Conservation (phyloP, 2,113 vertebrate species). For the Oxyruncus cristatus region DNA sequence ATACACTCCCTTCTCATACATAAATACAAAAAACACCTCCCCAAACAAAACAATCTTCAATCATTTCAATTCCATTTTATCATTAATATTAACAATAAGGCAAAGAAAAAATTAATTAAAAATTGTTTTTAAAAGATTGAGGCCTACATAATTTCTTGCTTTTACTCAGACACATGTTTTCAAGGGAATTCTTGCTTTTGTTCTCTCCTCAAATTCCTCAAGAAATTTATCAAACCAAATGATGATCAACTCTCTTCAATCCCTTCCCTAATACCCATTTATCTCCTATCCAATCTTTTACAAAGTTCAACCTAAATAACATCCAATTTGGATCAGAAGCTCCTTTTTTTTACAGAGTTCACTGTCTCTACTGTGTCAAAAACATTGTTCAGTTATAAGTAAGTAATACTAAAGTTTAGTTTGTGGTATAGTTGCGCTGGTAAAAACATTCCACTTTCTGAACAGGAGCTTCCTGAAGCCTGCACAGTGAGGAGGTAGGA, state of each 20-base stretch:
- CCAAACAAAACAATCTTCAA: neutral
- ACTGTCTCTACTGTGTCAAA: neutral
- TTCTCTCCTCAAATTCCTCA: neutral
- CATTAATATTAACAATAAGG: neutral
- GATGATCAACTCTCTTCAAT: neutral
- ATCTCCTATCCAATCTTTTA: neutral
- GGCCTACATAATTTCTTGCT: neutral
- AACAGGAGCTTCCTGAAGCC: neutral
- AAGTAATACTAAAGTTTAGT: neutral
- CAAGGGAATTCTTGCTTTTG: neutral
- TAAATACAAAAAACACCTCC: neutral
- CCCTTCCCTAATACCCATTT: neutral
- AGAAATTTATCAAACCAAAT: neutral
- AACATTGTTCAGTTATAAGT: neutral
- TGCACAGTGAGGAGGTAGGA: neutral
- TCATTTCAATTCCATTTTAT: neutral
- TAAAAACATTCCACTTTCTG: neutral
- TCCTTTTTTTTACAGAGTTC: neutral
- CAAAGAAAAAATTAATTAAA: neutral
- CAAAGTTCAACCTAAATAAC: neutral
- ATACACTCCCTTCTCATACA: neutral
- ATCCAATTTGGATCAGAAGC: neutral
- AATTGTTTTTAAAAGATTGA: neutral
- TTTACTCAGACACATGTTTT: neutral
- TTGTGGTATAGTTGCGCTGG: neutral